Percentiles rank a stretch among this genome's conserved stretches.
Evolutionary conservation across 2,797 vertebrate genomes (phyloP).

Genomic region (Trematomus bernacchii): DNA sequence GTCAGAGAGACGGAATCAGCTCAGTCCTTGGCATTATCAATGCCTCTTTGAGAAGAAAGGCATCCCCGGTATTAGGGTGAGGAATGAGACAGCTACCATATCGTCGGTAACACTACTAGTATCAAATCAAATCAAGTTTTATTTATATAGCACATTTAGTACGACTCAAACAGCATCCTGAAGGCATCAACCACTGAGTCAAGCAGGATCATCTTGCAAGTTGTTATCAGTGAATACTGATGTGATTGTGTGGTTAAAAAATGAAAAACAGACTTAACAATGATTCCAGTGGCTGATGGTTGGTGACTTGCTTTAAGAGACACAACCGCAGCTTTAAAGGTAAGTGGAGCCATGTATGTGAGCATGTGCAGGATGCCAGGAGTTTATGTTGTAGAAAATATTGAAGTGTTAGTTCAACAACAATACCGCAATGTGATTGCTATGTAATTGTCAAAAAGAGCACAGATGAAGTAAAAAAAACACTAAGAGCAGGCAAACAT

Average conservation of each 20-base stretch:
- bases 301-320: not conserved
- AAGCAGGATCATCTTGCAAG: not conserved
- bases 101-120: slow-evolving; percentile 1
- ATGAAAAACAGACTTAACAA: not conserved
- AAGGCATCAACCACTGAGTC: slow-evolving; percentile 9
- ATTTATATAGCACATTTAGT: no score
- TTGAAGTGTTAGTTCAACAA: not conserved
- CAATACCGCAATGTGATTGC: not conserved
- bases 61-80: slow-evolving; percentile 46
- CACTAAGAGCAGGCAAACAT: not conserved
- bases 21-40: not conserved
- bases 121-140: no score
- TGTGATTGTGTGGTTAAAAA: not conserved
- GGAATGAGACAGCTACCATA: slow-evolving; percentile 23
- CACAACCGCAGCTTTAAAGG: not conserved
- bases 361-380: not conserved
- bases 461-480: not conserved
- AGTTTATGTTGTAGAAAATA: slow-evolving; percentile 3
- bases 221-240: slow-evolving; percentile 1
- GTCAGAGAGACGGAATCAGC: slow-evolving; percentile 64
- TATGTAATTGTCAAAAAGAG: not conserved
- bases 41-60: slow-evolving; percentile 28
- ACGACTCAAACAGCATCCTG: not conserved
- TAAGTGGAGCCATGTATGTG: not conserved
- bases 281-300: not conserved